Evolutionary conservation across 2,113 vertebrate species (phyloP).

Genomic region (Scortum barcoo): DNA sequence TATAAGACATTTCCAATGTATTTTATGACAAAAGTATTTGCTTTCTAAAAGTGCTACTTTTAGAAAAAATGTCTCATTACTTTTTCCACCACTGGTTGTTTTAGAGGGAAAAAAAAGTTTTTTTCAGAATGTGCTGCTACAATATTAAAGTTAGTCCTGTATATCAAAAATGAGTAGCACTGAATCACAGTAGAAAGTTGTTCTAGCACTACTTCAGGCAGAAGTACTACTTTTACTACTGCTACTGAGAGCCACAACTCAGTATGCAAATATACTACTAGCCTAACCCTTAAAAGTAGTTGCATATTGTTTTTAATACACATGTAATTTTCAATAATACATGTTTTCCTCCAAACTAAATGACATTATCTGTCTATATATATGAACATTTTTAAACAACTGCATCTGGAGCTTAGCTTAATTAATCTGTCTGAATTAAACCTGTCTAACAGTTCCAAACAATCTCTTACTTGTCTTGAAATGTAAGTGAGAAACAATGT

Average conservation of each 20-base stretch:
- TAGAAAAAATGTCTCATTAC: neutral
- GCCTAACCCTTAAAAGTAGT: too few species aligned
- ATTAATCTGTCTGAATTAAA: slow-evolving; percentile 6
- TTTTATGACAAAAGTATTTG: too few species aligned
- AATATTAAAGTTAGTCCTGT: neutral
- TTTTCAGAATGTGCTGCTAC: slow-evolving; percentile 1
- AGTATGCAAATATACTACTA: too few species aligned
- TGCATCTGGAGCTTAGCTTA: neutral
- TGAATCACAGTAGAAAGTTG: neutral
- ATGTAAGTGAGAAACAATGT: neutral
- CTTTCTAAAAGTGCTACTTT: neutral
- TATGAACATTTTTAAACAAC: neutral
- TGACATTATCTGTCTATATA: neutral
- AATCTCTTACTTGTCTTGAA: neutral
- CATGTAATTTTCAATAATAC: too few species aligned
- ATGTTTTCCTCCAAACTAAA: neutral
- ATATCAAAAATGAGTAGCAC: neutral
- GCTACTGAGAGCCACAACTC: too few species aligned
- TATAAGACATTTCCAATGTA: too few species aligned
- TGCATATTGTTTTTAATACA: too few species aligned
- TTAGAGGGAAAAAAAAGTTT: neutral
- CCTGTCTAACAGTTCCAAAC: neutral
- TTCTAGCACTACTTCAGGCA: neutral
- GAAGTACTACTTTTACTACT: too few species aligned
- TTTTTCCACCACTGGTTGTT: neutral